Percentiles rank a stretch among this genome's conserved stretches.
Evolutionary conservation across 2,888 invertebrate genomes (phyloP).

Genomic region (Zhengitettix transpicula): DNA sequence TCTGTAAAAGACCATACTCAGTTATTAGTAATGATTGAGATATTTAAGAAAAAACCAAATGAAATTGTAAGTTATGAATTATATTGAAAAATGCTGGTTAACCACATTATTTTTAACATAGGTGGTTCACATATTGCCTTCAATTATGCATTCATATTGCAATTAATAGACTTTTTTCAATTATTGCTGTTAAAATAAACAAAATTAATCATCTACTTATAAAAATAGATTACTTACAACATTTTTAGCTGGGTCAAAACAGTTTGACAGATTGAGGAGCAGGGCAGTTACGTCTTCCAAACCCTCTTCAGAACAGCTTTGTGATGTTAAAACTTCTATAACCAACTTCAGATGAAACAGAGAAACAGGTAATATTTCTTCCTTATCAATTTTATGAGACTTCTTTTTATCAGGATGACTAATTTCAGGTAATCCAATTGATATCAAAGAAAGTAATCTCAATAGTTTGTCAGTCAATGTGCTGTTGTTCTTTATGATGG

Average conservation of each 20-base stretch:
- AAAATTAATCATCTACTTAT: neutral
- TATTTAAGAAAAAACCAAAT: too few relatives aligned
- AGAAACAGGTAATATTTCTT: constrained; percentile 27
- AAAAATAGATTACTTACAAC: constrained; percentile 27
- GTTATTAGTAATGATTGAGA: too few relatives aligned
- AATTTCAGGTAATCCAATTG: constrained; percentile 48
- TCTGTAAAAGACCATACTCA: constrained; percentile 19
- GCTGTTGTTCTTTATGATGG: constrained; percentile 55
- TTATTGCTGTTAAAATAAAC: too few relatives aligned
- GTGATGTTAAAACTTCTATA: constrained; percentile 62
- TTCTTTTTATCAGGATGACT: constrained; percentile 21
- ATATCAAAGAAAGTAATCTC: constrained; percentile 54
- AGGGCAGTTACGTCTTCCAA: constrained; percentile 67
- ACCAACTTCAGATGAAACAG: constrained; percentile 54
- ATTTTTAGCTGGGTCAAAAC: constrained; percentile 49
- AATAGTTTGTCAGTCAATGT: constrained; percentile 61
- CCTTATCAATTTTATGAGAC: constrained; percentile 16
- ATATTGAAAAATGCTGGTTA: too few relatives aligned
- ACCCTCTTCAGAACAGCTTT: constrained; percentile 72
- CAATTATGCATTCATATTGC: too few relatives aligned
- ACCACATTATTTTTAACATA: too few relatives aligned
- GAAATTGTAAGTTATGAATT: too few relatives aligned
- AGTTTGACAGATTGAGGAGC: constrained; percentile 56
- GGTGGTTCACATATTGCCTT: too few relatives aligned
- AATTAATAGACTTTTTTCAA: too few relatives aligned